phyloP scores from a whole-genome alignment of 2,113 vertebrate genomes.

The Halcyon senegalensis region DNA sequence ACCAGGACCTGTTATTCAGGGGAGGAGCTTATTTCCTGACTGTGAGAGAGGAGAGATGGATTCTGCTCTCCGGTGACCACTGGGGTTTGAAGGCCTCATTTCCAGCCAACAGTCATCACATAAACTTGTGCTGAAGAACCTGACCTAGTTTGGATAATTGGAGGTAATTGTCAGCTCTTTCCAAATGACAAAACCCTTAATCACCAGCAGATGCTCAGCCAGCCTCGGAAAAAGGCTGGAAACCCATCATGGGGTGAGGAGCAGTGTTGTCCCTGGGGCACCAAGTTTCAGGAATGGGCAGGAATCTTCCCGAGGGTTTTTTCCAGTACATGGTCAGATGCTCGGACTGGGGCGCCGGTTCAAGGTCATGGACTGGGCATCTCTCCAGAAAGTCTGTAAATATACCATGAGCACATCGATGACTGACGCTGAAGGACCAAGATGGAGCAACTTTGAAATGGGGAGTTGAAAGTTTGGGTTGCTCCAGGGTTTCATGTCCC shows the following conservation, averaged over 20 bases:
- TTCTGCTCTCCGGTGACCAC: neutral
- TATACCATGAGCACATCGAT: neutral
- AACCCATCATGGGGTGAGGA: neutral
- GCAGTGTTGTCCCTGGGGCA: neutral
- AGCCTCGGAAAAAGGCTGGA: neutral
- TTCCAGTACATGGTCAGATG: slow-evolving; percentile 8
- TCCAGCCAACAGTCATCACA: slow-evolving; percentile 1
- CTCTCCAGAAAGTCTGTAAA: neutral
- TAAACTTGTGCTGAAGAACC: slow-evolving; percentile 39
- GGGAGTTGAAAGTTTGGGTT: neutral
- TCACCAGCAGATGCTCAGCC: slow-evolving; percentile 57
- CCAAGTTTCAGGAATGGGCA: slow-evolving; percentile 47
- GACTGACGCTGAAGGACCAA: neutral
- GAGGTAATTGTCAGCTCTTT: slow-evolving; percentile 54
- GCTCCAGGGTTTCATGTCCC: neutral
- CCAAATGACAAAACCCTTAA: slow-evolving; percentile 57
- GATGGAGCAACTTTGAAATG: neutral
- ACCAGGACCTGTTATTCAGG: neutral
- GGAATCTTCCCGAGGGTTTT: slow-evolving; percentile 2
- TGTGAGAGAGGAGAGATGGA: neutral
- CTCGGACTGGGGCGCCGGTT: neutral
- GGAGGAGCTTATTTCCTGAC: neutral
- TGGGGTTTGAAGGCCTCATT: neutral
- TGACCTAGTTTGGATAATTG: slow-evolving; percentile 54
- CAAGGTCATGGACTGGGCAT: neutral